Percentiles rank a stretch among this genome's conserved stretches.
Conservation (phyloP, 1,140 invertebrate species). For the Goniozus legneri region DNA sequence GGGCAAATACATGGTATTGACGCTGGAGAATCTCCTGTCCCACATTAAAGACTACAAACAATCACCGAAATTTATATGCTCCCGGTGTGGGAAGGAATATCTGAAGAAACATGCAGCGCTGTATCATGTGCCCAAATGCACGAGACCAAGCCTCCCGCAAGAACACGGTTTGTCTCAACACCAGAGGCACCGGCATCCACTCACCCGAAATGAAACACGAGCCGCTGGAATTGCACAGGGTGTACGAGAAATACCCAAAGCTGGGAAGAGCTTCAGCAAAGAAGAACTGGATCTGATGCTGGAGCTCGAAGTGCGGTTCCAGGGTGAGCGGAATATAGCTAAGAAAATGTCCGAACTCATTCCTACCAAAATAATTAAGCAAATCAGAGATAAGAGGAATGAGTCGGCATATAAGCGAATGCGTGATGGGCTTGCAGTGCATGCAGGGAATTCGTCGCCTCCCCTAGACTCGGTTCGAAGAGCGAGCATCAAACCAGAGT, state of each 20-base stretch:
- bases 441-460: no score
- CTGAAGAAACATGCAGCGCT: background rate
- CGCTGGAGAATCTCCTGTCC: background rate
- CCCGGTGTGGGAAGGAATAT: background rate
- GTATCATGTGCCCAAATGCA: background rate
- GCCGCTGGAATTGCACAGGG: background rate
- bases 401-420: background rate
- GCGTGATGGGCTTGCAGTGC: no score
- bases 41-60: background rate
- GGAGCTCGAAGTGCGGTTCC: background rate
- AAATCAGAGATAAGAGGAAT: background rate
- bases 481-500: background rate
- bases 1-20: background rate
- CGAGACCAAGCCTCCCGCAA: background rate
- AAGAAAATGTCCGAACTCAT: background rate
- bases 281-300: background rate
- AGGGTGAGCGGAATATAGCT: background rate
- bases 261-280: background rate
- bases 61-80: background rate
- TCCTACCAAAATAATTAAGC: background rate
- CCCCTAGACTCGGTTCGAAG: background rate
- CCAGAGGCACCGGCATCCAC: conserved; percentile 14
- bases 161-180: conserved; percentile 6
- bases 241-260: background rate
- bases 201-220: conserved; percentile 2